A percentile compares a stretch with the other conserved stretches of the same genome.
phyloP scores from a whole-genome alignment of 2,113 vertebrate species.

The Callipepla californica region DNA sequence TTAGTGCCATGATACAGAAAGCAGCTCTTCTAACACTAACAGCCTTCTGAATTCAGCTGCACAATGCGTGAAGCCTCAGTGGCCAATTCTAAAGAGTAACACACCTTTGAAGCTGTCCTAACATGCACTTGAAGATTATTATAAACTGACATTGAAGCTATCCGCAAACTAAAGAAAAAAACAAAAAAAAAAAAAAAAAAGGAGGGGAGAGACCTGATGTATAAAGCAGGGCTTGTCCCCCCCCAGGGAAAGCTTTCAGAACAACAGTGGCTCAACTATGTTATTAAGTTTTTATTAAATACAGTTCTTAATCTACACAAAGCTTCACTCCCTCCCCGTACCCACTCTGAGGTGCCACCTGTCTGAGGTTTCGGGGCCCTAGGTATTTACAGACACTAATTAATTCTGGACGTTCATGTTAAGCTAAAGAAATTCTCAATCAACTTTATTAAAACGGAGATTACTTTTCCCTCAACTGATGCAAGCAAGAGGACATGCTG shows the following conservation, averaged over 20 bases:
- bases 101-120: not conserved
- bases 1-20: not conserved
- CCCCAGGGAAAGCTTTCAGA: not conserved
- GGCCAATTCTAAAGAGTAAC: not conserved
- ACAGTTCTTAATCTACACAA: not conserved
- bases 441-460: not conserved
- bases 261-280: not conserved
- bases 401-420: not conserved
- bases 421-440: not conserved
- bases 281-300: not conserved
- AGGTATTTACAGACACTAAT: not conserved
- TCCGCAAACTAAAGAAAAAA: not conserved
- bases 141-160: not conserved
- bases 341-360: rapidly evolving
- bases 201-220: not conserved
- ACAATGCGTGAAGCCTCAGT: not conserved
- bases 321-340: not conserved
- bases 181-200: not conserved
- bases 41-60: not conserved
- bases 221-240: not conserved
- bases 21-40: not conserved
- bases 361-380: not conserved
- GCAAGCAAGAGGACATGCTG: not conserved
- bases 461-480: not conserved
- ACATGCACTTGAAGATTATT: not conserved